Percentiles rank a stretch among this genome's conserved stretches.
These are phyloP conservation scores for Meiosimyza platycephala DNA, from an alignment of 2,888 invertebrate species.

Conservation along the genomic window DNA sequence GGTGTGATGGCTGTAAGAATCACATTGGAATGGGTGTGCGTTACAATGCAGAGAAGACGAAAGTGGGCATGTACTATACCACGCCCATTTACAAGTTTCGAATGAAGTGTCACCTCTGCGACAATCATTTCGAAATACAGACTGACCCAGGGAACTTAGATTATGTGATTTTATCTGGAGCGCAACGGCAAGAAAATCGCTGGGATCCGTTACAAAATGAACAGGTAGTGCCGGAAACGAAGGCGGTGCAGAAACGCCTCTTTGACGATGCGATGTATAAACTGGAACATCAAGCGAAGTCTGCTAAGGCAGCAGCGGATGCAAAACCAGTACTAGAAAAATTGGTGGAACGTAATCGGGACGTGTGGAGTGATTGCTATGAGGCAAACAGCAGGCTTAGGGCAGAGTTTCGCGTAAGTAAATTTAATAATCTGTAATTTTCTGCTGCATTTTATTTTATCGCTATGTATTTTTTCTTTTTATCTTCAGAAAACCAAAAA, in stretches of 20 bases:
- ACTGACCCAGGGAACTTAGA: slow-evolving; percentile 98
- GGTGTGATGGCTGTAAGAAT: slow-evolving; percentile 98
- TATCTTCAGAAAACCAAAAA: slow-evolving; percentile 76
- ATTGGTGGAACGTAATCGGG: slow-evolving; percentile 82
- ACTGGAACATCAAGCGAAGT: slow-evolving; percentile 90
- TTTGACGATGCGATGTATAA: slow-evolving; percentile 99
- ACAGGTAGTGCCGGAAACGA: slow-evolving; percentile 92
- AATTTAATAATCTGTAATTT: neutral
- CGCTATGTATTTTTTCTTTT: slow-evolving; percentile 21
- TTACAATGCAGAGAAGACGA: slow-evolving; percentile 94
- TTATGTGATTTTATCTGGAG: slow-evolving; percentile 95
- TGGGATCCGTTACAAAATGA: slow-evolving; percentile 98
- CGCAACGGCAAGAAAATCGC: slow-evolving; percentile 94
- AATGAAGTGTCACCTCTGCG: slow-evolving; percentile 98
- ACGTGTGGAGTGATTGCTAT: slow-evolving; percentile 92
- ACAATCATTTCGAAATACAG: slow-evolving; percentile 97
- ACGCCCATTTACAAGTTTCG: slow-evolving; percentile 98
- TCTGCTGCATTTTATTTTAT: slow-evolving; percentile 6
- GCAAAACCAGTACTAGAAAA: slow-evolving; percentile 80
- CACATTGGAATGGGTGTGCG: slow-evolving; percentile 99
- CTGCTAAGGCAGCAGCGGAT: slow-evolving; percentile 76
- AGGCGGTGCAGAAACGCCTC: slow-evolving; percentile 87
- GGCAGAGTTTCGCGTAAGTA: slow-evolving; percentile 84
- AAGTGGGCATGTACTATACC: slow-evolving; percentile 96
- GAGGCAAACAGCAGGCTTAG: slow-evolving; percentile 88